Evolutionary conservation across 2,888 invertebrate genomes (phyloP).

Genomic region (Phorcus lineatus): DNA sequence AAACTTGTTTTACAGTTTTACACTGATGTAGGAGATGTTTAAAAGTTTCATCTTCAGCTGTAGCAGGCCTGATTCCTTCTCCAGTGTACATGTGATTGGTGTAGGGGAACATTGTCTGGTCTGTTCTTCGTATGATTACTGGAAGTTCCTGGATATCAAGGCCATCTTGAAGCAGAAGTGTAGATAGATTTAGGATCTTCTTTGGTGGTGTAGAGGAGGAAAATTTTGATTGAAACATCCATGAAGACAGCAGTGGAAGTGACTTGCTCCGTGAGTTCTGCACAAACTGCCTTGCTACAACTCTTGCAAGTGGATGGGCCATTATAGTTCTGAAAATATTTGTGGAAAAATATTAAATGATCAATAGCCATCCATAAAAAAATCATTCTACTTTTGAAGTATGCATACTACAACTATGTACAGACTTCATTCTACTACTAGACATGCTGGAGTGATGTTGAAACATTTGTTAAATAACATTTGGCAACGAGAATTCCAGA

Average conservation of each 20-base stretch:
- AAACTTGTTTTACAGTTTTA: conserved; percentile 63
- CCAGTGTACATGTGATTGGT: conserved; percentile 39
- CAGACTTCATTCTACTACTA: too few species aligned
- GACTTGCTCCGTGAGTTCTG: background rate
- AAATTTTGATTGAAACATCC: background rate
- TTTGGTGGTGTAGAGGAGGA: background rate
- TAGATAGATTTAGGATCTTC: conserved; percentile 75
- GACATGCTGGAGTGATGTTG: too few species aligned
- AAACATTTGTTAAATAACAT: too few species aligned
- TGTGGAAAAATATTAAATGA: too few species aligned
- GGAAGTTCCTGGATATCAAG: conserved; percentile 83
- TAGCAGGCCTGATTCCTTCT: conserved; percentile 41
- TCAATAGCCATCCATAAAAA: too few species aligned
- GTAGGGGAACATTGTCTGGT: conserved; percentile 46
- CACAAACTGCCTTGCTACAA: too few species aligned
- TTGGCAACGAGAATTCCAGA: too few species aligned
- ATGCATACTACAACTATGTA: too few species aligned
- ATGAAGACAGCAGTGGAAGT: background rate
- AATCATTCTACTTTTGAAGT: too few species aligned
- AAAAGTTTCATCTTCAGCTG: conserved; percentile 53
- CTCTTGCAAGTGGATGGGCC: too few species aligned
- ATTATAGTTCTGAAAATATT: too few species aligned
- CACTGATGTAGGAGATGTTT: conserved; percentile 48
- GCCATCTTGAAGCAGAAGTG: conserved; percentile 83
- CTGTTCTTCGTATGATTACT: conserved; percentile 79